A percentile compares a stretch with the other conserved stretches of the same genome.
Evolutionary conservation across 30 jellyfish, hydroid and myxozoan genomes (phyloP).

Genomic region (Turritopsis dohrnii): DNA sequence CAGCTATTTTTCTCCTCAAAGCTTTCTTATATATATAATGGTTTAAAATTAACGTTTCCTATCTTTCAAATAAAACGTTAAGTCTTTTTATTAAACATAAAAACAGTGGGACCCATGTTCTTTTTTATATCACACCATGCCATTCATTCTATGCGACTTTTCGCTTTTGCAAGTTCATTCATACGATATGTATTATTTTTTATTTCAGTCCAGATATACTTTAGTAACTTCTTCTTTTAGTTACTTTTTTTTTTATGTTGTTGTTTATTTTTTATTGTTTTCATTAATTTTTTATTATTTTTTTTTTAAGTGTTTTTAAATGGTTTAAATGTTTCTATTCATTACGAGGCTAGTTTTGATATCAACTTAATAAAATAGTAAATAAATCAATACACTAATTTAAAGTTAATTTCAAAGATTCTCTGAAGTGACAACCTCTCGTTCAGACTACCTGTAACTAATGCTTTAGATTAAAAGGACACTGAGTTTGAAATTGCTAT

Average conservation of each 20-base stretch:
- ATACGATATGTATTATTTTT: not conserved
- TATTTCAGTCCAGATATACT: too few species aligned
- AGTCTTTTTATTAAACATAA: not conserved
- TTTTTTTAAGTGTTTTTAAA: not conserved
- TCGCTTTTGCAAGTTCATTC: not conserved
- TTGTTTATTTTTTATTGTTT: not conserved
- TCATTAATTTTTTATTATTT: too few species aligned
- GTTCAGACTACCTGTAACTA: not conserved
- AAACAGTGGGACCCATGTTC: not conserved
- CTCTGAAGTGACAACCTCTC: not conserved
- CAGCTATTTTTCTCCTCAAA: not conserved
- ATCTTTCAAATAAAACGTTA: not conserved
- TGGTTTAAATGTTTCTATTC: not conserved
- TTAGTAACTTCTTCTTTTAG: too few species aligned
- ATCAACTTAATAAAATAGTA: not conserved
- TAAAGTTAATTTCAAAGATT: not conserved
- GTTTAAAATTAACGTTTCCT: not conserved
- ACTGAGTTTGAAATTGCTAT: not conserved
- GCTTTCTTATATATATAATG: not conserved
- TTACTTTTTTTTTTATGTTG: not conserved
- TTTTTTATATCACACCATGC: not conserved
- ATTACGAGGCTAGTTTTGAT: not conserved
- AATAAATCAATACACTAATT: not conserved
- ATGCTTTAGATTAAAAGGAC: not conserved
- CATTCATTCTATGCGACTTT: not conserved